A percentile compares a stretch with the other conserved stretches of the same genome.
These are phyloP conservation scores for Ectemnius continuus DNA, from an alignment of 2,888 invertebrate genomes.

Conservation along the genomic window DNA sequence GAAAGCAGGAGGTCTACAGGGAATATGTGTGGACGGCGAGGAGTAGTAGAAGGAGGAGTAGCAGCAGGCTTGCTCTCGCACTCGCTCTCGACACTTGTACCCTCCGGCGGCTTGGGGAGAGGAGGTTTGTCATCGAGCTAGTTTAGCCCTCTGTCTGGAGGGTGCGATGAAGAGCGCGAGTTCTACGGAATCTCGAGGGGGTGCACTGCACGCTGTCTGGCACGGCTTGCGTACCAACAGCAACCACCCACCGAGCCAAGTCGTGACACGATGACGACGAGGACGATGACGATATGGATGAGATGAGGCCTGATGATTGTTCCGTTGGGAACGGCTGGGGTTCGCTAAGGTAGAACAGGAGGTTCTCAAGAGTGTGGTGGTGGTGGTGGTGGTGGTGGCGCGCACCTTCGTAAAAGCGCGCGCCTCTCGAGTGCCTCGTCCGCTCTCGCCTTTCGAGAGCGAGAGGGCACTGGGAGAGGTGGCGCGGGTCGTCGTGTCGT, in stretches of 20 bases:
- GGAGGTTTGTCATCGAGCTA: conserved; percentile 2
- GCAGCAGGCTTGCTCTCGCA: too few species aligned
- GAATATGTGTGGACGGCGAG: too few species aligned
- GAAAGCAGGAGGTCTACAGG: neutral
- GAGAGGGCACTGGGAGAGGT: too few species aligned
- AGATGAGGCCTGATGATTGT: too few species aligned
- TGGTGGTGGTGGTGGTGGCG: too few species aligned
- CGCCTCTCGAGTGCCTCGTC: neutral
- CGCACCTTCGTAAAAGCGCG: conserved; percentile 7
- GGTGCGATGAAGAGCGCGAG: conserved; percentile 3
- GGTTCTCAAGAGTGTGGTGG: too few species aligned
- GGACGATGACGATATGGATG: conserved; percentile 1
- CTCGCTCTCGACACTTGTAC: neutral
- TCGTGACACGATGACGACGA: neutral
- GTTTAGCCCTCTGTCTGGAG: neutral
- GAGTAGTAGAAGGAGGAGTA: too few species aligned
- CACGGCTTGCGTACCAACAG: neutral
- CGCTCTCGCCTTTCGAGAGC: too few species aligned
- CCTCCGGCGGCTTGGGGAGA: neutral
- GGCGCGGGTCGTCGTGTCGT: too few species aligned
- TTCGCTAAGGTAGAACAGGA: too few species aligned
- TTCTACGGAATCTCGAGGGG: conserved; percentile 7
- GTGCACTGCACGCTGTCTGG: neutral
- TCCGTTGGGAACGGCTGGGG: too few species aligned
- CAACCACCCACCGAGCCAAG: neutral